Evolutionary conservation across 2,797 vertebrate genomes (phyloP).

Genomic region (Trachops cirrhosus): DNA sequence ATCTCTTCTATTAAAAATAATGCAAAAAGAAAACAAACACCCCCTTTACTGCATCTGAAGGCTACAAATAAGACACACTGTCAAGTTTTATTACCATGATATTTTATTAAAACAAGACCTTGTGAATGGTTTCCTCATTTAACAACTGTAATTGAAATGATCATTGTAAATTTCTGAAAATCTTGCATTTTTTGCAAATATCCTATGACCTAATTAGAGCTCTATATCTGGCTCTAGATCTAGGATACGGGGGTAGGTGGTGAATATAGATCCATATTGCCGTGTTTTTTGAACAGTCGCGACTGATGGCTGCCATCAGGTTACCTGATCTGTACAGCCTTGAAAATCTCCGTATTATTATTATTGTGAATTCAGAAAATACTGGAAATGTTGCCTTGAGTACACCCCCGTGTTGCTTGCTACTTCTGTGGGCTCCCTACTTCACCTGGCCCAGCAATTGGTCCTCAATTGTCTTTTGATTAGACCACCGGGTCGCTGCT

Average conservation of each 20-base stretch:
- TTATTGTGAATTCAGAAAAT: background rate
- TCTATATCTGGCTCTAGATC: background rate
- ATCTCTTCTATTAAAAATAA: conserved; percentile 1
- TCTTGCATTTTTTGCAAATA: background rate
- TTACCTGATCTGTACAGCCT: rapidly evolving
- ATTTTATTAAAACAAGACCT: background rate
- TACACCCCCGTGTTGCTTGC: rapidly evolving
- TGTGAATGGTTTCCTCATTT: background rate
- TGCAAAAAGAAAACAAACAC: background rate
- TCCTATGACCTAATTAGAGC: background rate
- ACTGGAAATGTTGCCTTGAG: background rate
- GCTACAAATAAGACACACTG: background rate
- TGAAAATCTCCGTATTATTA: background rate
- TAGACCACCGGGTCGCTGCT: conserved; percentile 42
- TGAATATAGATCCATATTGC: background rate
- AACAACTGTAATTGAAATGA: background rate
- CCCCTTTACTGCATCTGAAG: background rate
- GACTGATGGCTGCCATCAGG: background rate
- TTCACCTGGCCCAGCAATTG: background rate
- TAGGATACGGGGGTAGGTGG: background rate
- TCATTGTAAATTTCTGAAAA: background rate
- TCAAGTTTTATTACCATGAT: background rate
- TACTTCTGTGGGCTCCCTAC: background rate
- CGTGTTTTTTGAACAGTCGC: background rate
- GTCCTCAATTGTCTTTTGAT: background rate